phyloP scores from a whole-genome alignment of 1,140 invertebrate species.

The Paralvinella palmiformis region DNA sequence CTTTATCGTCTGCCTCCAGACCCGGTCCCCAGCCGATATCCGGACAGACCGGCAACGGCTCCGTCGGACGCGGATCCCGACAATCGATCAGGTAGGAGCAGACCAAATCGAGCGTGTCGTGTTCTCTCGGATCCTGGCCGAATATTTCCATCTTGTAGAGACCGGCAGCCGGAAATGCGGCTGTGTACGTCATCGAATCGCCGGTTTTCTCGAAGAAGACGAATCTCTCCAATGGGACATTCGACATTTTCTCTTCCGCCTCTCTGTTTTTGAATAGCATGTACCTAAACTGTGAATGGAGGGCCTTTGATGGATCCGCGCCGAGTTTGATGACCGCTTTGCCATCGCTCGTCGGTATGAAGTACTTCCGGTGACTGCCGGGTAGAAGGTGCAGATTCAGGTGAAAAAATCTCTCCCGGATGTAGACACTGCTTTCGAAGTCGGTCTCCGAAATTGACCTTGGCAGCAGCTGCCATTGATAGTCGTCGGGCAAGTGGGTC shows the following conservation, averaged over 20 bases:
- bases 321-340: conserved; percentile 34
- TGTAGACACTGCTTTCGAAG: conserved; percentile 33
- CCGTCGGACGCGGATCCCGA: conserved; percentile 28
- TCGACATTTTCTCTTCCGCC: conserved; percentile 19
- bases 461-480: conserved; percentile 36
- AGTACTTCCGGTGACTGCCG: conserved; percentile 28
- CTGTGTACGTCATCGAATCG: conserved; percentile 30
- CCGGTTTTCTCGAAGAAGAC: conserved; percentile 38
- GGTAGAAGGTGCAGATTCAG: conserved; percentile 26
- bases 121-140: conserved; percentile 34
- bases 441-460: conserved; percentile 26
- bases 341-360: conserved; percentile 30
- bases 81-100: conserved; percentile 43
- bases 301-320: conserved; percentile 26
- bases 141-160: conserved; percentile 44
- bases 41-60: conserved; percentile 40
- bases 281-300: conserved; percentile 37
- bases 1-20: conserved; percentile 30
- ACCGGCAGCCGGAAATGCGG: conserved; percentile 37
- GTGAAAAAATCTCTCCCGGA: conserved; percentile 39
- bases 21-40: conserved; percentile 42
- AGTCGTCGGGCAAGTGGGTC: conserved; percentile 40
- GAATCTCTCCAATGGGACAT: conserved; percentile 36
- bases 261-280: conserved; percentile 31
- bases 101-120: conserved; percentile 37